Percentiles rank a stretch among this genome's conserved stretches.
phyloP scores from a whole-genome alignment of 1,140 invertebrate genomes.

The Uloborus diversus region DNA sequence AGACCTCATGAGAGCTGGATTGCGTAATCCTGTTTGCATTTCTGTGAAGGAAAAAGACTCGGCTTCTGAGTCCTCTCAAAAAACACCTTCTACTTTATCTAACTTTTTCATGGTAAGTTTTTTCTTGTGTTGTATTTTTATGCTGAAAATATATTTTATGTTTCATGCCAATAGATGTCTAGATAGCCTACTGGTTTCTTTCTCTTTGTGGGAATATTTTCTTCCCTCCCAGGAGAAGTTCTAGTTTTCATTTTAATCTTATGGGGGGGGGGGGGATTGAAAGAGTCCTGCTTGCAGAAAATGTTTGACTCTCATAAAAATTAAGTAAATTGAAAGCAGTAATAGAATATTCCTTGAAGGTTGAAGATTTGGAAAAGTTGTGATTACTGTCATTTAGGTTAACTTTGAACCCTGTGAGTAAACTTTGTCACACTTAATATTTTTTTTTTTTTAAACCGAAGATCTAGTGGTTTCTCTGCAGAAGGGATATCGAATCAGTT shows the following conservation, averaged over 20 bases:
- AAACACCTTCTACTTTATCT: conserved; percentile 81
- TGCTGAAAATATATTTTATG: neutral
- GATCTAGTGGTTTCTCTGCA: too few species aligned
- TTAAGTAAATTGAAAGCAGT: too few species aligned
- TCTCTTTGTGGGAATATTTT: neutral
- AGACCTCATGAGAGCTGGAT: conserved; percentile 88
- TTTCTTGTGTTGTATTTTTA: neutral
- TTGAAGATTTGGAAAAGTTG: too few species aligned
- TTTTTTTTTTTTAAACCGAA: too few species aligned
- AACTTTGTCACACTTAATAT: too few species aligned
- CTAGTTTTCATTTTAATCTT: neutral
- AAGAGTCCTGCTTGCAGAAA: too few species aligned
- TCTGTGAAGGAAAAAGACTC: conserved; percentile 84
- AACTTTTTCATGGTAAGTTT: conserved; percentile 79
- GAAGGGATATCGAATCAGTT: too few species aligned
- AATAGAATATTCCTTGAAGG: too few species aligned
- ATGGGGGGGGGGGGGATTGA: neutral
- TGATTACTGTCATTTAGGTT: too few species aligned
- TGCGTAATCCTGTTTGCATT: conserved; percentile 93
- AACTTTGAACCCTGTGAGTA: too few species aligned
- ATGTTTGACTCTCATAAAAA: too few species aligned
- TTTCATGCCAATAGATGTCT: neutral
- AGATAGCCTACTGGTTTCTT: too few species aligned
- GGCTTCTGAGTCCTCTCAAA: conserved; percentile 62
- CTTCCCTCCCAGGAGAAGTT: neutral